phyloP scores from a whole-genome alignment of 2,113 vertebrate genomes.

The Myotis lucifugus region DNA sequence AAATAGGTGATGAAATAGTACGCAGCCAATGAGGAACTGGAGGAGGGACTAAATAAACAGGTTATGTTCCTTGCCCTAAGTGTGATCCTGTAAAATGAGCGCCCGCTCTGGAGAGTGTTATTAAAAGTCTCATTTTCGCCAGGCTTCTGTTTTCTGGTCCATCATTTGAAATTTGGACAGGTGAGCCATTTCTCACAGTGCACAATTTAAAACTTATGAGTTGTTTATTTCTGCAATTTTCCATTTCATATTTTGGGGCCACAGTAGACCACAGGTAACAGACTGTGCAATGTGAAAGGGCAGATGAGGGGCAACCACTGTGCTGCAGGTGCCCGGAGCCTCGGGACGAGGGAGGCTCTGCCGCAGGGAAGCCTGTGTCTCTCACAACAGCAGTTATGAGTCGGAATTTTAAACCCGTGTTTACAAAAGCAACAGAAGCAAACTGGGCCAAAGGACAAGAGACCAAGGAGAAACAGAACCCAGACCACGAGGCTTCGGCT shows the following conservation, averaged over 20 bases:
- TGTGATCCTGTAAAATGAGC: no score
- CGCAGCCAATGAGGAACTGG: no score
- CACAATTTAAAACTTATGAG: neutral
- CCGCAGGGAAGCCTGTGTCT: neutral
- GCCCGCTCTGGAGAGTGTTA: no score
- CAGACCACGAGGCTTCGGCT: neutral
- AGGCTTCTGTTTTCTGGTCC: no score
- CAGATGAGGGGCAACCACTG: neutral
- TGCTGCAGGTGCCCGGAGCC: no score
- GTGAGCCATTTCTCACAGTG: no score
- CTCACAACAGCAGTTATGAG: neutral
- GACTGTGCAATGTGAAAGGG: neutral
- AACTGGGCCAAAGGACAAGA: neutral
- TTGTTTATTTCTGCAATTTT: neutral
- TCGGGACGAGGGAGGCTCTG: neutral
- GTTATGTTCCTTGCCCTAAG: no score
- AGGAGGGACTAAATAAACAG: no score
- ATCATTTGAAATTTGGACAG: no score
- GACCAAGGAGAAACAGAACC: neutral
- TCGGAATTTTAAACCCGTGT: neutral
- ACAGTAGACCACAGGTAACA: no score
- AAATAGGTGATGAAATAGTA: no score
- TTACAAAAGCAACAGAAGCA: conserved; percentile 20
- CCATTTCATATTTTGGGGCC: neutral
- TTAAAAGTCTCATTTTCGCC: no score